Conservation (phyloP, 2,113 vertebrate species). For the Pteruthius melanotis region DNA sequence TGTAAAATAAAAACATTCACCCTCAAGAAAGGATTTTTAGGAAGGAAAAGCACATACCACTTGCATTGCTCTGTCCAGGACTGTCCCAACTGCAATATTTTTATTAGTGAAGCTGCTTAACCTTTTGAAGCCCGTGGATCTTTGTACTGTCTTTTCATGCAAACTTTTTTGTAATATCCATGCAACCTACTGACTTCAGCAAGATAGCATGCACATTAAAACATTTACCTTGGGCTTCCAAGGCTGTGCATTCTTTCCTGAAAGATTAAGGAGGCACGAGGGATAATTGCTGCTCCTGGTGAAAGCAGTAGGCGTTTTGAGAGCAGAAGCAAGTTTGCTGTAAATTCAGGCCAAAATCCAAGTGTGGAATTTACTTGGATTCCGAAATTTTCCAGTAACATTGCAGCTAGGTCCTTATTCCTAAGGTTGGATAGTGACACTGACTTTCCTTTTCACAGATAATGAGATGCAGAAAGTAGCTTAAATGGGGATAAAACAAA, state of each 20-base stretch:
- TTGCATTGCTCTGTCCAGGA: neutral
- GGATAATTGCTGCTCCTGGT: neutral
- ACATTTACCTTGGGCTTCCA: neutral
- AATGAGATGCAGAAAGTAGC: neutral
- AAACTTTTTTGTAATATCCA: neutral
- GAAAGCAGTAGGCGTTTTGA: neutral
- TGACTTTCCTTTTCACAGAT: neutral
- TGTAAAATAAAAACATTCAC: neutral
- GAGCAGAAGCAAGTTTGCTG: neutral
- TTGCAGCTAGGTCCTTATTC: neutral
- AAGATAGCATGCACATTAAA: neutral
- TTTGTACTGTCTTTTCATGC: neutral
- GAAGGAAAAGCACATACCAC: neutral
- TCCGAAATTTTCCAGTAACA: neutral
- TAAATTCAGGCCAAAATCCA: neutral
- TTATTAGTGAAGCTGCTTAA: neutral
- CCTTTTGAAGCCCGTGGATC: neutral
- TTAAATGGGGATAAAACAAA: neutral
- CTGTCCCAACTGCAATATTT: neutral
- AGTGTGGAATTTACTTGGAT: slow-evolving; percentile 1
- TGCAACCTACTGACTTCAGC: neutral
- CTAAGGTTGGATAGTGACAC: neutral
- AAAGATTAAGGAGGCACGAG: neutral
- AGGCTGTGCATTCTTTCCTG: neutral
- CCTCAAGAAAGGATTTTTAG: neutral